Percentiles rank a stretch among this genome's conserved stretches.
phyloP scores from a whole-genome alignment of 2,113 vertebrate species.

The Felis chaus region DNA sequence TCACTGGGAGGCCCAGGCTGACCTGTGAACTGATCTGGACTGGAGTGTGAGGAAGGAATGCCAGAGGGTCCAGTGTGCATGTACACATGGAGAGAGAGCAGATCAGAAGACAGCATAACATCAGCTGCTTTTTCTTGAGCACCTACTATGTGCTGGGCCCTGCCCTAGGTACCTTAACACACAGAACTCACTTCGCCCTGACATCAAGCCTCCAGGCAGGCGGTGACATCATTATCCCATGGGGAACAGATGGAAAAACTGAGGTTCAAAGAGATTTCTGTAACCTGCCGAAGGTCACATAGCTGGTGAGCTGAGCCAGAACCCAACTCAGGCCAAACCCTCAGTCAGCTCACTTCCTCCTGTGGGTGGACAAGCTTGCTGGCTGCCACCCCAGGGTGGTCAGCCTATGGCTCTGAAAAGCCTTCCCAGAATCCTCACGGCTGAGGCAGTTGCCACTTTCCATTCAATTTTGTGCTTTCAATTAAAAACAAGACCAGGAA shows the following conservation, averaged over 20 bases:
- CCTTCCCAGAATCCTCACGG: not conserved
- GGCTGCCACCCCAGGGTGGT: not conserved
- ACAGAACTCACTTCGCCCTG: not conserved
- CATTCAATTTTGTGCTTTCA: not conserved
- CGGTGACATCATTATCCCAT: not conserved
- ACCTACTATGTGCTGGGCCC: not conserved
- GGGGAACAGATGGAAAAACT: not conserved
- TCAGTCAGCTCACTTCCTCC: not conserved
- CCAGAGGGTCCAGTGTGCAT: not conserved
- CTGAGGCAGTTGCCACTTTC: not conserved
- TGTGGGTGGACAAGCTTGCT: not conserved
- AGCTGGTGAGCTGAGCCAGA: not conserved
- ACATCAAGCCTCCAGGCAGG: not conserved
- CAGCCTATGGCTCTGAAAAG: not conserved
- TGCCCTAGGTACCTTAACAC: not conserved
- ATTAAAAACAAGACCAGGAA: not conserved
- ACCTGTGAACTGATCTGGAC: not conserved
- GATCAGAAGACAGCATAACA: not conserved
- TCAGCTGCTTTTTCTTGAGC: not conserved
- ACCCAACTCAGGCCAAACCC: not conserved
- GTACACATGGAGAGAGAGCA: not conserved
- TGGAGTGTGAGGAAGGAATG: not conserved
- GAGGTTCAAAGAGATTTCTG: slow-evolving; percentile 20
- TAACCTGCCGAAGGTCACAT: not conserved
- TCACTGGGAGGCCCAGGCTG: not conserved